Evolutionary conservation across 2,888 invertebrate species (phyloP), one percentile per base, ranked within the genome.

Genomic region (Cybosia mesomella): DNA sequence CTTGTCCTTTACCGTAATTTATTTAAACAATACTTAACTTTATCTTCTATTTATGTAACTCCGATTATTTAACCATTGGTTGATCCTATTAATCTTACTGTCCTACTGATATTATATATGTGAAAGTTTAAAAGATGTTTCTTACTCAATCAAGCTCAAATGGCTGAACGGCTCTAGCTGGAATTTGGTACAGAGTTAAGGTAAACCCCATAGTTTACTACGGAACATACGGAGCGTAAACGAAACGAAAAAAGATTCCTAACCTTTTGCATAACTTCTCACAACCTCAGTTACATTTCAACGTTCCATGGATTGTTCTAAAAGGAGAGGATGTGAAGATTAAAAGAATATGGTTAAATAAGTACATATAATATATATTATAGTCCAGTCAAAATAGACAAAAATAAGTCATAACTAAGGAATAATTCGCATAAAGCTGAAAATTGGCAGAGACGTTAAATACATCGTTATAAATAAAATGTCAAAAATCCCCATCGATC

Each of bases 1-100:
- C 15, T 55, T 55, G n/a, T 55, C 21, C 59, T 77, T 58, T 61
- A 58, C 21, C 34, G 58, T 15, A n/a, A 43, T n/a, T 70, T 68
- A 58, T 61, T 36, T 58, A 64, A 8, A 49, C 1, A 49, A 49
- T 49, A 15, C 18, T 43, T 18, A 18, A 49, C 18, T 49, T 4
- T n/a, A n/a, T 49, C 8, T 28, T 28, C 5, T 28, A 28, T 28
- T 5, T 28, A 28, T 28, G 5, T 49, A 8, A 49, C 49, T n/a
- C n/a, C n/a, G 9, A n/a, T n/a, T 49, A n/a, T 49, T 49, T n/a
- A n/a, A n/a, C 1, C 10, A 34, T 34, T 28, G 28, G 2, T 28
- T 28, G 28, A 5, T 28, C 28, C 2, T 28, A 4, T 28, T 28
- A 2, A 28, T n/a, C n/a, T n/a, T n/a, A n/a, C n/a, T n/a, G n/a